A percentile compares a stretch with the other conserved stretches of the same genome.
Evolutionary conservation across 2,797 vertebrate species (phyloP).

Genomic region (Syndactyla subalaris): DNA sequence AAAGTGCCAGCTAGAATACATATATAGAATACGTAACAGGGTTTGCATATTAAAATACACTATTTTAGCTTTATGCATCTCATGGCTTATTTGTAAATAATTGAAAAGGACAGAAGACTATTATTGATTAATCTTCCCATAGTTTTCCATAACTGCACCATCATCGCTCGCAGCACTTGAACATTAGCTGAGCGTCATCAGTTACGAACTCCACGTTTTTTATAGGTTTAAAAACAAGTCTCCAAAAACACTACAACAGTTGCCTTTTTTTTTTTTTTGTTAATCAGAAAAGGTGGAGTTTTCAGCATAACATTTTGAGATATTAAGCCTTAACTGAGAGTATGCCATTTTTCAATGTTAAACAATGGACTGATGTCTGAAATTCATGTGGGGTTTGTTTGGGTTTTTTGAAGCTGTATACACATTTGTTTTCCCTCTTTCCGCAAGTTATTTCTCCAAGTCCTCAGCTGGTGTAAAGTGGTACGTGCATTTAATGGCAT

Average conservation of each 20-base stretch:
- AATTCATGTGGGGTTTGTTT: not conserved
- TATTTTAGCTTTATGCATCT: not conserved
- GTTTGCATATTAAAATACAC: constrained; percentile 1
- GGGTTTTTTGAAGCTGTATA: not conserved
- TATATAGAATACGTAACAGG: not conserved
- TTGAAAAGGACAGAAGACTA: not conserved
- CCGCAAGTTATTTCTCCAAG: not conserved
- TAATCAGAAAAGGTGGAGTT: not conserved
- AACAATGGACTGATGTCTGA: not conserved
- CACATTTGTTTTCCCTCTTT: not conserved
- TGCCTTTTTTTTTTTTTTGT: not conserved
- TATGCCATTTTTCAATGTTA: not conserved
- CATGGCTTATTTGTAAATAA: constrained; percentile 25
- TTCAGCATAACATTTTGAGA: not conserved
- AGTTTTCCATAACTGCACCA: not conserved
- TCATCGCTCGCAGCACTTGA: not conserved
- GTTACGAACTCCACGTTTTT: constrained; percentile 14
- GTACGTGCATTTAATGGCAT: not conserved
- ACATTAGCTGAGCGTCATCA: not conserved
- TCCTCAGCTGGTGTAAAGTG: not conserved
- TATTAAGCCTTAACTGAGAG: not conserved
- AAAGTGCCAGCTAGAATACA: not conserved
- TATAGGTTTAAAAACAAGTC: not conserved
- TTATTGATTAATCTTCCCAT: not conserved
- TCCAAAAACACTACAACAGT: not conserved